Evolutionary conservation across 2,113 vertebrate species (phyloP).

Genomic region (Dendropsophus ebraccatus): DNA sequence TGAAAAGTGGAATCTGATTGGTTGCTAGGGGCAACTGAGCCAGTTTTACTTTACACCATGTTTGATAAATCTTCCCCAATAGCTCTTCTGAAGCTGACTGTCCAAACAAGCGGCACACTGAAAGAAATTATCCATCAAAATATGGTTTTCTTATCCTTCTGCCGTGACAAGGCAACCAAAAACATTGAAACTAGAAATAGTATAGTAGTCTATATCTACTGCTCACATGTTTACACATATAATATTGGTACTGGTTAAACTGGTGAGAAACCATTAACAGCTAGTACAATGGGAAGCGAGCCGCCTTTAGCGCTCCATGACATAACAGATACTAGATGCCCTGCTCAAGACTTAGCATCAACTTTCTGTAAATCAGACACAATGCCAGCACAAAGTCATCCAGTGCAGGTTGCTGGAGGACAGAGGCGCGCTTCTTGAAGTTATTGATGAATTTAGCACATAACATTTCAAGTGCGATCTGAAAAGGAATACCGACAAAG

Average conservation of each 20-base stretch:
- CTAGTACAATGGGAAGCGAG: background rate
- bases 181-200: no score
- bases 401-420: background rate
- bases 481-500: background rate
- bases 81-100: no score
- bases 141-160: no score
- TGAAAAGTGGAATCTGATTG: no score
- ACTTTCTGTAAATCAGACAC: background rate
- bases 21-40: no score
- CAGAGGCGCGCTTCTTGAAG: background rate
- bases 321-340: background rate
- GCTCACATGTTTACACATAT: background rate
- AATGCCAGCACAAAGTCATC: background rate
- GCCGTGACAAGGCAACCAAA: no score
- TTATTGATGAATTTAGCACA: background rate
- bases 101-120: no score
- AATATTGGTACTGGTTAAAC: background rate
- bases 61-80: no score
- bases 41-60: no score
- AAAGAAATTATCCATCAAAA: no score
- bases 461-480: background rate
- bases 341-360: background rate
- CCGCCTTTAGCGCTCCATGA: background rate
- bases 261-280: background rate
- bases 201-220: background rate